Evolutionary conservation across 2,113 vertebrate species (phyloP), one percentile per base, ranked within the genome.

Genomic region (Gila orcuttii): DNA sequence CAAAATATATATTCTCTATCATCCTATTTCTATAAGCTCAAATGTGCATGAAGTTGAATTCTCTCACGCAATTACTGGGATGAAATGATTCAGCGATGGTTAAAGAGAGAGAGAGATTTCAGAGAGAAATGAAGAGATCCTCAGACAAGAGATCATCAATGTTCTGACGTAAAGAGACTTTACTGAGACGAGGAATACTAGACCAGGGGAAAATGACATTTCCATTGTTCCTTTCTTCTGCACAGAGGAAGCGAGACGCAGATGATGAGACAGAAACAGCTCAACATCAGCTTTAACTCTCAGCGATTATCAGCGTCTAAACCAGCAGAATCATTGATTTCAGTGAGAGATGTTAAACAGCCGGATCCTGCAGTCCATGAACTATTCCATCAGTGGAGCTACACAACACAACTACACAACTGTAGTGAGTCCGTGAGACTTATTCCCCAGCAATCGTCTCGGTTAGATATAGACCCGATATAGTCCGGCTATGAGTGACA

Each of bases 101-200:
- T 21, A 23, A 57, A 19, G n/a, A 80, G 39, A 62, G 33, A 62
- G 55, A 60, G 25, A 62, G 77, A 79, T 17, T 19, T 25, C 6
- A 7, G 25, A 3, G 23, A 45, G n/a, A n/a, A 6, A 31, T 10
- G 4, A 64, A 62, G 17, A n/a, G 39, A 45, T 80, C 36, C 39
- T 19, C 23, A 1, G 59, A 57, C 33, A 11, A 28, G 57, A 45
- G 59, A 80, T 12, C 21, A 8, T 28, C 39, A 64, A 6, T 80
- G 21, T 45, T 42, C 23, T 80, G 78, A 80, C n/a, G 8, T 80
- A 47, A 31, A 28, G 31, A 80, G 59, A 80, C 39, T 66, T 80
- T 47, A 80, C 23, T 28, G 79, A 28, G 79, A 45, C 36, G 23
- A 62, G 78, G 62, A 79, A 60, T 28, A 79, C 6, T 17, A 57